Conservation (phyloP, 1,140 invertebrate species). For the Heliconius hewitsoni region DNA sequence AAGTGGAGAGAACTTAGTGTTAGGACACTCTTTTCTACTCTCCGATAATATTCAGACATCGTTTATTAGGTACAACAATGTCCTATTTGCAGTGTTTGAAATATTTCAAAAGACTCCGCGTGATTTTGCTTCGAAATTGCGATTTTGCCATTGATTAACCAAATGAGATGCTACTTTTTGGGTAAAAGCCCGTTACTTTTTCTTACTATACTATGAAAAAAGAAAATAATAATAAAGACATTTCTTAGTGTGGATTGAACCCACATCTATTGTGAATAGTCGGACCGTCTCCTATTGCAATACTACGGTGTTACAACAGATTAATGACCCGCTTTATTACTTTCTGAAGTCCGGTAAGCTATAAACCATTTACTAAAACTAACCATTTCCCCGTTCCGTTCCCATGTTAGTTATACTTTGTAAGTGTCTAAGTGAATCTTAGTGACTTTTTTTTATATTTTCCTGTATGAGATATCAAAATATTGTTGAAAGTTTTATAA, state of each 20-base stretch:
- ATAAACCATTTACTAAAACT: conserved; percentile 12
- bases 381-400: not conserved
- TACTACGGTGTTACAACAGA: conserved; percentile 5
- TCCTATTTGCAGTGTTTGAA: too few species aligned
- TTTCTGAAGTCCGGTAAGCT: conserved; percentile 30
- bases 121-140: too few species aligned
- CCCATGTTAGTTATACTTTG: conserved; percentile 7
- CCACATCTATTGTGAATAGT: not conserved
- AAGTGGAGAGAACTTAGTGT: not conserved
- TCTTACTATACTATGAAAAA: too few species aligned
- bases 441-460: not conserved
- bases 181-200: too few species aligned
- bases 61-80: too few species aligned
- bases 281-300: not conserved
- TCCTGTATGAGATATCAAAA: too few species aligned
- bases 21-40: not conserved
- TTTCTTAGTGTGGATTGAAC: not conserved
- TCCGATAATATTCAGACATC: too few species aligned
- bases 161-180: too few species aligned
- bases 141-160: too few species aligned
- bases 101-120: too few species aligned
- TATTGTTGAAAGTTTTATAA: too few species aligned
- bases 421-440: not conserved
- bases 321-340: conserved; percentile 30
- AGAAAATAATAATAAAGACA: not conserved